Evolutionary conservation across 2,113 vertebrate species (phyloP).

Genomic region (Rissa tridactyla): DNA sequence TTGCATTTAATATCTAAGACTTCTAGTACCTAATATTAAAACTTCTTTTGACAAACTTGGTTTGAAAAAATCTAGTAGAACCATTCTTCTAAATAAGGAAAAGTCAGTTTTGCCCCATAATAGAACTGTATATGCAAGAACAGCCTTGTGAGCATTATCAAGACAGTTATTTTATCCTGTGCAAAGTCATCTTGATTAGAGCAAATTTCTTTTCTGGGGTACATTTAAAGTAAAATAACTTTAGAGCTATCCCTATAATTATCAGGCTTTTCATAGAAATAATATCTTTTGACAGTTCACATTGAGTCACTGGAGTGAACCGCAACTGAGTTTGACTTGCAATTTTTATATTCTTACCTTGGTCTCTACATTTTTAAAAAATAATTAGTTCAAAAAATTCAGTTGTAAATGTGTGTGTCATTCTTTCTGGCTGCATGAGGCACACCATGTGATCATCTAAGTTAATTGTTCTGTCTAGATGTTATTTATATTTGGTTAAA

Average conservation of each 20-base stretch:
- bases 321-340: constrained; percentile 25
- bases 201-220: not conserved
- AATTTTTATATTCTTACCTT: constrained; percentile 43
- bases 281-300: constrained; percentile 5
- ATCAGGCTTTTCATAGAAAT: not conserved
- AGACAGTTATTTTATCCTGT: not conserved
- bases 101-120: not conserved
- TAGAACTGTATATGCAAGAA: not conserved
- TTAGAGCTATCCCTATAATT: not conserved
- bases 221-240: not conserved
- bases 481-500: not conserved
- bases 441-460: not conserved
- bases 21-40: not conserved
- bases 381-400: constrained; percentile 13
- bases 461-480: not conserved
- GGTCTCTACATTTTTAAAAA: not conserved
- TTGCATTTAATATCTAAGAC: not conserved
- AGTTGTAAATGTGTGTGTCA: not conserved
- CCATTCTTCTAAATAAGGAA: not conserved
- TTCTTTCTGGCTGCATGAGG: not conserved
- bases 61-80: not conserved
- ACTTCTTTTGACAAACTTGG: not conserved
- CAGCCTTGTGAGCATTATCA: not conserved
- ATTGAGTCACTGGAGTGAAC: not conserved
- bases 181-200: not conserved